Evolutionary conservation across 2,797 vertebrate species (phyloP), one percentile per base, ranked within the genome.

Genomic region (Darevskia nairensis): DNA sequence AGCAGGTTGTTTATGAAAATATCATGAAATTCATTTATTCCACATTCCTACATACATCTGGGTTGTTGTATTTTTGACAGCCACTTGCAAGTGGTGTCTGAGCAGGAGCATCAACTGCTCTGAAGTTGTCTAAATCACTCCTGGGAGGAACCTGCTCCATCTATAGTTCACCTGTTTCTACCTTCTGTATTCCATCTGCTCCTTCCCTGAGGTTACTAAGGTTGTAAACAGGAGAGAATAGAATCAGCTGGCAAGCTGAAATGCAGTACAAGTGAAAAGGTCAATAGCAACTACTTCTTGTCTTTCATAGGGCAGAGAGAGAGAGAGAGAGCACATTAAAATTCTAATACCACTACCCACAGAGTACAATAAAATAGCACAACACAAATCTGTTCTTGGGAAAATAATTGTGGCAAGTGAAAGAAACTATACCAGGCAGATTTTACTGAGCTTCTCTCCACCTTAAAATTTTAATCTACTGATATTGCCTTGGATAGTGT

Each of bases 181-280:
- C 55, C 32, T 88, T 76, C 27, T 89, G 39, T 10, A 80, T 90
- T 78, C 87, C 76, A 39, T 83, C 80, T 89, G 29, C 27, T 81
- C 0, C 4, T 89, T 80, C 72, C 86, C 21, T 85, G 64, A 17
- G 72, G 80, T 89, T 85, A 80, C 9, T 17, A 41, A 92, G 29
- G 69, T 87, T 55, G 1, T 39, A 84, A 94, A 89, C 55, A 71
- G 88, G 39, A 85, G n/a, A 85, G 88, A 94, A 85, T 23, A 82
- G n/a, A 85, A 88, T 74, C 29, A 6, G 85, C 41, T 8, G 32
- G 32, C 55, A 83, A 94, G 88, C 72, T 21, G 41, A 83, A 87
- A 55, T 86, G 80, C 44, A 46, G 8, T 84, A 64, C 87, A 77
- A 89, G 10, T 5, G 11, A 75, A 89, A 93, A 92, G 82, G 55